Base-by-base conservation (phyloP, 2,113 vertebrate genomes). In the Gymnarchus niloticus region DNA sequence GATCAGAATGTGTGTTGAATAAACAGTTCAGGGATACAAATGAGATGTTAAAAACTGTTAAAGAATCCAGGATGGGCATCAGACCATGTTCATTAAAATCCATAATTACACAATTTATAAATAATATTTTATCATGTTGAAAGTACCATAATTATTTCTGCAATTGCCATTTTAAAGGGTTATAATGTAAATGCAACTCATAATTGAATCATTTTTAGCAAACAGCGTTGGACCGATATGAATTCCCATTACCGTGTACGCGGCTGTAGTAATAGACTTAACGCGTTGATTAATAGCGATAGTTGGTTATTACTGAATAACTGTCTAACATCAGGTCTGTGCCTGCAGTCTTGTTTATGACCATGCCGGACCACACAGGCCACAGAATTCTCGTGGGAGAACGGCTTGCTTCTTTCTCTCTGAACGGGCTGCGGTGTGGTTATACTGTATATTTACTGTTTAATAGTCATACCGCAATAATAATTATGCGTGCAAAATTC, bases 321-420 rank as follows among this genome's bases (percentile, higher is more conserved):
- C 76, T 78, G 76, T 78, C 19, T 78, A 78, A 77, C 44, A 78
- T 89, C 87, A 89, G 90, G 87, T 89, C 86, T 88, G 85, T 85
- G 87, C 65, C 48, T 25, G 77, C 17, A 57, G 7, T 46, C 89
- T 88, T 88, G 88, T 87, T 87, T 91, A 91, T 90, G 90, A 92
- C 33, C 65, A 41, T n/a, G n/a, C n/a, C n/a, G 19, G 33, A 73
- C 65, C 65, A 41, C 33, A 73, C 33, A 37, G 65, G 33, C 65
- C 5, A 90, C 91, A 81, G 83, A 83, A 89, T 90, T 33, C 46
- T 76, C 57, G 81, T 56, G 33, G 33, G 48, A 83, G 23, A 83
- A 56, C 21, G 7, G 44, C 33, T 83, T 57, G 33, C 52, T 44
- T 56, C 76, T 61, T 12, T 19, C 33, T 25, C 41, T 48, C 19